Evolutionary conservation across 30 jellyfish, hydroid and myxozoan genomes (phyloP).

Genomic region (Pseudorhiza aurosa): DNA sequence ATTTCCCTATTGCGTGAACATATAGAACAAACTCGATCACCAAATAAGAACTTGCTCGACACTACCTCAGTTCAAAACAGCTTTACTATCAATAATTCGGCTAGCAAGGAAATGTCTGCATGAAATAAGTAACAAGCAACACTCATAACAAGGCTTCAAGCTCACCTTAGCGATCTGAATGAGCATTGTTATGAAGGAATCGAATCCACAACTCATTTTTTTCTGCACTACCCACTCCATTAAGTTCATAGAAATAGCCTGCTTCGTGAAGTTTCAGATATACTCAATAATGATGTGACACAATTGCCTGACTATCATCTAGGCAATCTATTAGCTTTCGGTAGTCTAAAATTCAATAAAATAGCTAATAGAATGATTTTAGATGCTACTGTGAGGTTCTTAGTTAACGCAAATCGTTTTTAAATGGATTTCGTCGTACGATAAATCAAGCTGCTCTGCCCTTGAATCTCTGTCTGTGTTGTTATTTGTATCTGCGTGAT

Average conservation of each 20-base stretch:
- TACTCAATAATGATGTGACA: slow-evolving; percentile 18
- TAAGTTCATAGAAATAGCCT: slow-evolving; percentile 7
- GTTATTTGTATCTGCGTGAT: no score
- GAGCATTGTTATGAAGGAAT: background rate
- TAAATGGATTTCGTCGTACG: no score
- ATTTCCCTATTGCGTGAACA: slow-evolving; percentile 46
- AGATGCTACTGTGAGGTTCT: no score
- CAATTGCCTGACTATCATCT: slow-evolving; percentile 33
- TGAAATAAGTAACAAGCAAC: background rate
- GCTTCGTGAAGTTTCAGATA: slow-evolving; percentile 5
- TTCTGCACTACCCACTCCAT: slow-evolving; percentile 21
- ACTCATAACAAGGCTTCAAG: slow-evolving; percentile 21
- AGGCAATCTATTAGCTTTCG: background rate
- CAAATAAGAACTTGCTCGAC: slow-evolving; percentile 35
- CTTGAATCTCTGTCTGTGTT: no score
- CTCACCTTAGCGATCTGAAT: slow-evolving; percentile 1
- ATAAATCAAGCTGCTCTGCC: no score
- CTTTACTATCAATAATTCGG: slow-evolving; percentile 34
- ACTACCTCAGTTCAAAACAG: slow-evolving; percentile 45
- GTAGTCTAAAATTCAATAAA: no score
- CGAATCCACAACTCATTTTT: background rate
- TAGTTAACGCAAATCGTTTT: no score
- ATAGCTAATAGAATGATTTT: no score
- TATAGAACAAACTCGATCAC: slow-evolving; percentile 36
- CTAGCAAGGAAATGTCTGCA: slow-evolving; percentile 14